These are phyloP conservation scores for Melanotaenia pygmaea DNA, from an alignment of 2,797 vertebrate species.

Conservation along the genomic window DNA sequence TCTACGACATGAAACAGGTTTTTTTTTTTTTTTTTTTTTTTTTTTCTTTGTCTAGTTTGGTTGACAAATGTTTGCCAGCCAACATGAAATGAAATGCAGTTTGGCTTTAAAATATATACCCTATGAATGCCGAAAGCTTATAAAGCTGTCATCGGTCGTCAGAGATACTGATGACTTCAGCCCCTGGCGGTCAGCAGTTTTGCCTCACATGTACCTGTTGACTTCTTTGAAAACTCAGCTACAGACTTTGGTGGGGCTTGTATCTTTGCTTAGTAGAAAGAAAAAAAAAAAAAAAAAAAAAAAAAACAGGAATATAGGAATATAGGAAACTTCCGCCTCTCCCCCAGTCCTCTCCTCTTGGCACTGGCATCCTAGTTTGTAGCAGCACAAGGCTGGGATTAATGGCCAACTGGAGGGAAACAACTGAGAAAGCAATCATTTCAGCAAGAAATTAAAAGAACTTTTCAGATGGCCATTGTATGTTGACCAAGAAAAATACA, in stretches of 20 bases:
- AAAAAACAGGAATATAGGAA: slow-evolving; percentile 45
- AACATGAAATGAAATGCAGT: slow-evolving; percentile 2
- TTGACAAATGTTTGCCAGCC: slow-evolving; percentile 35
- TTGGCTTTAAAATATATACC: slow-evolving; percentile 45
- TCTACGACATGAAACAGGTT: not conserved
- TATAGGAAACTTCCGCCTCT: slow-evolving; percentile 59
- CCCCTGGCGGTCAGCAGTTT: slow-evolving; percentile 43
- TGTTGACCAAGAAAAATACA: slow-evolving; percentile 73
- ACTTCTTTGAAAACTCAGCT: slow-evolving; percentile 54
- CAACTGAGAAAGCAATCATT: slow-evolving; percentile 58
- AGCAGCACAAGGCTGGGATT: slow-evolving; percentile 60
- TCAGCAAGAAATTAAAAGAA: slow-evolving; percentile 66
- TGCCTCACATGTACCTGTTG: slow-evolving; percentile 57
- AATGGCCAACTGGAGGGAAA: slow-evolving; percentile 53
- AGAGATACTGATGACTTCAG: slow-evolving; percentile 49
- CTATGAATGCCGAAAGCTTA: slow-evolving; percentile 40
- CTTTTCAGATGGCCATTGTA: slow-evolving; percentile 67
- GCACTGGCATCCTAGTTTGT: slow-evolving; percentile 50
- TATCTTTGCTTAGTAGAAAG: slow-evolving; percentile 55
- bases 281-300: not conserved
- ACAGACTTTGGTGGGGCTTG: slow-evolving; percentile 52
- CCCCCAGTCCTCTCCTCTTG: slow-evolving; percentile 47
- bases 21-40: not conserved
- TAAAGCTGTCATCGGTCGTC: slow-evolving; percentile 62
- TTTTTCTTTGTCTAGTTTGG: not conserved